These are phyloP conservation scores for Agrotis clavis DNA, from an alignment of 2,888 invertebrate genomes.

Conservation along the genomic window DNA sequence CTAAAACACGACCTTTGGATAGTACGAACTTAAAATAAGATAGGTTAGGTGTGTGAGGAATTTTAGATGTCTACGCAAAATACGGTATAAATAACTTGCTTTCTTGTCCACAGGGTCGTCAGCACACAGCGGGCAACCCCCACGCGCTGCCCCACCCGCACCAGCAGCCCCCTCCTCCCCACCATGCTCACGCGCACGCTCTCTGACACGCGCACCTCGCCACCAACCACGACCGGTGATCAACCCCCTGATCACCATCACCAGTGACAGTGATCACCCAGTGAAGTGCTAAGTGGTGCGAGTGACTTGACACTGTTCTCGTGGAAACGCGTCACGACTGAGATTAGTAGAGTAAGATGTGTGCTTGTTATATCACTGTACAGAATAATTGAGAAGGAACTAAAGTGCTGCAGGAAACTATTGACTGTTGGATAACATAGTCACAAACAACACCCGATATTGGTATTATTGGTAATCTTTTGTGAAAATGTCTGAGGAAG, in stretches of 20 bases:
- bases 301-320: slow-evolving; percentile 52
- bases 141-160: slow-evolving; percentile 82
- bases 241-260: slow-evolving; percentile 12
- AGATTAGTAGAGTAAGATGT: slow-evolving; percentile 62
- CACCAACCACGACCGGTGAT: slow-evolving; percentile 72
- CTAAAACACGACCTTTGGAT: too few species aligned
- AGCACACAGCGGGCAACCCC: slow-evolving; percentile 82
- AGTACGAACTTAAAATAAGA: too few species aligned
- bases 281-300: slow-evolving; percentile 45
- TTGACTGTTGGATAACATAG: background rate
- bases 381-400: background rate
- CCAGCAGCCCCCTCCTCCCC: slow-evolving; percentile 78
- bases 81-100: too few species aligned
- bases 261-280: slow-evolving; percentile 37
- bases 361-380: slow-evolving; percentile 43
- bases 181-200: slow-evolving; percentile 87
- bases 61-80: background rate
- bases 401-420: background rate
- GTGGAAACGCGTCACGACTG: slow-evolving; percentile 57
- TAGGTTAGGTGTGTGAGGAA: background rate
- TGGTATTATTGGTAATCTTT: background rate
- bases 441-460: too few species aligned
- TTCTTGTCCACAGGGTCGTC: slow-evolving; percentile 80
- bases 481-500: too few species aligned
- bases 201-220: slow-evolving; percentile 79